Conservation (phyloP, 2,797 vertebrate species). For the Gadopsis bispinosus region DNA sequence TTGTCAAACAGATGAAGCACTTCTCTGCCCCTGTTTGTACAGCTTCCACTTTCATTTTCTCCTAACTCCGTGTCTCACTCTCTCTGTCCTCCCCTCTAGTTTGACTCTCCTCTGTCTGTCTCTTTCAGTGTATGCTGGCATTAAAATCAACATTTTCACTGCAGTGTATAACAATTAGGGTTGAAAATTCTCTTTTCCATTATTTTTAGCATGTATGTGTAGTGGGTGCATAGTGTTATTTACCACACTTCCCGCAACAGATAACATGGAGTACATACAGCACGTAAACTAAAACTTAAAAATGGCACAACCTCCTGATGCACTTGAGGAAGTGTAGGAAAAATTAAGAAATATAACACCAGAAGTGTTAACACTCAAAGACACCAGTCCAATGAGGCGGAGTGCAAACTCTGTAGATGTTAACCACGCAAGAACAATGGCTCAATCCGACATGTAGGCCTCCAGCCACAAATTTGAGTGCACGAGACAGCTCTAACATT, state of each 20-base stretch:
- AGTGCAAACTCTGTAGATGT: too few relatives aligned
- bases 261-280: background rate
- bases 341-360: background rate
- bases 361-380: background rate
- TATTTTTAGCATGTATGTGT: too few relatives aligned
- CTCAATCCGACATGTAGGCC: background rate
- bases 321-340: background rate
- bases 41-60: conserved; percentile 58
- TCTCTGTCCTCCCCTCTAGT: background rate
- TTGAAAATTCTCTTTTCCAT: too few relatives aligned
- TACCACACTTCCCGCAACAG: too few relatives aligned
- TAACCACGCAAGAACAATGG: too few relatives aligned
- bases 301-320: too few relatives aligned
- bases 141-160: too few relatives aligned
- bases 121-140: too few relatives aligned
- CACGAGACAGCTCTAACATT: background rate
- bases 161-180: too few relatives aligned
- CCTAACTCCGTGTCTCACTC: background rate
- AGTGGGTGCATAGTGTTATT: too few relatives aligned
- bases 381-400: too few relatives aligned
- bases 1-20: conserved; percentile 39
- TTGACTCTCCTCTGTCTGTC: background rate
- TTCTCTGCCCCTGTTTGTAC: conserved; percentile 40
- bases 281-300: background rate
- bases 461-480: background rate